Evolutionary conservation across 2,113 vertebrate genomes (phyloP), one percentile per base, ranked within the genome.

Genomic region (Rhinopithecus roxellana): DNA sequence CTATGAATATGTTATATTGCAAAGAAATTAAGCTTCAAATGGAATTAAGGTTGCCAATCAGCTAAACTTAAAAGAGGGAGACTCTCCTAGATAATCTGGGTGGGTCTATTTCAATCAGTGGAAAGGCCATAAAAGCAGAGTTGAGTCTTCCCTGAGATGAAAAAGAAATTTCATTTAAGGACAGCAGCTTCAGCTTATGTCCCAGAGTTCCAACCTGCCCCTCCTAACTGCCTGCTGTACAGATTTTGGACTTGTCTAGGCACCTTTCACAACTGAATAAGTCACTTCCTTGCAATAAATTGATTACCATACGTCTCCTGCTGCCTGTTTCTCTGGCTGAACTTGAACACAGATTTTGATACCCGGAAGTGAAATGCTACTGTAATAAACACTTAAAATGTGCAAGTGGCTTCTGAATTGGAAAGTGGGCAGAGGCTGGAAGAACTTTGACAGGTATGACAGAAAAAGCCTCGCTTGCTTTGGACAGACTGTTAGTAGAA

Each of bases 401-500:
- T 59, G 22, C 23, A 94, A 25, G 9, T 48, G 7, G 8, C 16
- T 90, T 93, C 96, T 89, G 50, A 95, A 96, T 38, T 80, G 8
- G 35, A n/a, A 6, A 84, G 8, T 72, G 25, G 43, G 25, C 2
- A 94, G 20, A 69, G n/a, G n/a, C 50, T 80, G 25, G 70, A 89
- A 79, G 57, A 93, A 90, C 83, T 95, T 81, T 83, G 6, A 93
- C 67, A 38, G 9, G 8, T 52, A 35, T 57, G 32, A 86, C 82
- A 52, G 67, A 35, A 86, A 93, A 96, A 25, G 6, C 6, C 8
- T 90, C 25, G 5, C 59, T 83, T 97, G 40, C 23, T 93, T 84
- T 94, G 59, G 10, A 50, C 2, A 96, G 69, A 93, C 8, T 92
- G 35, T 79, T 95, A 55, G 8, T 70, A 92, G 12, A 96, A 88